Base-by-base conservation (phyloP, 2,888 invertebrate genomes). In the Lithophane semibrunnea region DNA sequence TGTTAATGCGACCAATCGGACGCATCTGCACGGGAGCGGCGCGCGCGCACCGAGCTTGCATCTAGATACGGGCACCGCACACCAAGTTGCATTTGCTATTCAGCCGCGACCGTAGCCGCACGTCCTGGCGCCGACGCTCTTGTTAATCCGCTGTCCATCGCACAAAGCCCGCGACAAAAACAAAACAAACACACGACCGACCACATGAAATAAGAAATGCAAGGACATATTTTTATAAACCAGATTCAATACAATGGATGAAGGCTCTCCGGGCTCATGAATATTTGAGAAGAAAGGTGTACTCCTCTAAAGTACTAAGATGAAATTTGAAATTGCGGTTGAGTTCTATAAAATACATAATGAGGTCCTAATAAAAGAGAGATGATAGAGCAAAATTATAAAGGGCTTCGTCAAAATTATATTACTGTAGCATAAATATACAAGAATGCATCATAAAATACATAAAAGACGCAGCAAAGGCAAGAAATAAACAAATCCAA, bases 131-230 rank as follows among this genome's bases (percentile, higher is more conserved):
- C 96, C 96, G 94, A 91, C 91, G 91, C 91, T 91, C 92, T 92
- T 94, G 96, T 95, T 95, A 95, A 96, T 95, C 95, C 95, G 88
- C 87, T 92, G 93, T 93, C 93, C 94, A 94, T 94, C 95, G 94
- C 93, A 93, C 93, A 92, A 93, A 91, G 90, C 90, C 87, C 85
- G 82, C 86, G 87, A 91, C 90, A 93, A 94, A 94, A 94, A 93
- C 86, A 93, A 94, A 94, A 93, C 90, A 87, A 87, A 80, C 63
- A 64, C 69, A 85, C 83, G 66, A 78, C 79, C 75, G 88, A 86
- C 87, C 87, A 86, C 80, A 86, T 79, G 75, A 87, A 91, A 91
- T 86, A 90, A 91, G 86, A 93, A 92, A 92, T 89, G 86, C 88
- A 91, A 88, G 86, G 92, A 90, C 91, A 92, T 88, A 88, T 90